These are phyloP conservation scores for Gambusia holbrooki DNA, from an alignment of 2,113 vertebrate species.

Conservation along the genomic window DNA sequence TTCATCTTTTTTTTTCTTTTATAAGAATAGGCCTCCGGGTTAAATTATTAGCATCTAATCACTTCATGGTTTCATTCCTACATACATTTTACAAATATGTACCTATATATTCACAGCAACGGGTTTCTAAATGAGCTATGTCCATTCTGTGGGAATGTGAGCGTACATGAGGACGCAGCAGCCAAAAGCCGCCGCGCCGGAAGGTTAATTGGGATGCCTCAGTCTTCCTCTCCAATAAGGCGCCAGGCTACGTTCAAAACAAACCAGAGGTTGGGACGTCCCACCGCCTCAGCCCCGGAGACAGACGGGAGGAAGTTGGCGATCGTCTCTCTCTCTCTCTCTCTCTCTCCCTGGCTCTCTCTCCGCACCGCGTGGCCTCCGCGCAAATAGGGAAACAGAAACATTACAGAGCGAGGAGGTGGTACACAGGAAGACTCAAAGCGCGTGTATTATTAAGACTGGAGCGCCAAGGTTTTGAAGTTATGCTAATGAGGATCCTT, in stretches of 20 bases:
- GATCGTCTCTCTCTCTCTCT: slow-evolving; percentile 17
- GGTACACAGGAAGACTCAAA: slow-evolving; percentile 53
- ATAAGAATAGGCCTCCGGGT: background rate
- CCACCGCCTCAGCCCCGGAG: slow-evolving; percentile 16
- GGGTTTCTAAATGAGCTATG: background rate
- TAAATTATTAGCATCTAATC: background rate
- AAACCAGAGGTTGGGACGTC: slow-evolving; percentile 63
- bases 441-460: slow-evolving; percentile 64
- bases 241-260: slow-evolving; percentile 58
- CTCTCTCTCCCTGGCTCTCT: slow-evolving; percentile 2
- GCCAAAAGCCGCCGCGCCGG: slow-evolving; percentile 50
- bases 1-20: background rate
- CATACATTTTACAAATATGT: background rate
- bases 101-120: background rate
- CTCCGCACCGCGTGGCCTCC: slow-evolving; percentile 33
- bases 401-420: slow-evolving; percentile 40
- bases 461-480: slow-evolving; percentile 56
- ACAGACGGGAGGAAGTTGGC: background rate
- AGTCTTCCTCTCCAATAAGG: slow-evolving; percentile 66
- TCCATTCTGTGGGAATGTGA: background rate
- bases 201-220: slow-evolving; percentile 77
- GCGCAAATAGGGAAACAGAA: slow-evolving; percentile 53
- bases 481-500: slow-evolving; percentile 68
- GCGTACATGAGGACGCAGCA: slow-evolving; percentile 1
- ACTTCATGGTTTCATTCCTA: background rate